Base-by-base conservation (phyloP, 2,113 vertebrate genomes). In the Nymphicus hollandicus region DNA sequence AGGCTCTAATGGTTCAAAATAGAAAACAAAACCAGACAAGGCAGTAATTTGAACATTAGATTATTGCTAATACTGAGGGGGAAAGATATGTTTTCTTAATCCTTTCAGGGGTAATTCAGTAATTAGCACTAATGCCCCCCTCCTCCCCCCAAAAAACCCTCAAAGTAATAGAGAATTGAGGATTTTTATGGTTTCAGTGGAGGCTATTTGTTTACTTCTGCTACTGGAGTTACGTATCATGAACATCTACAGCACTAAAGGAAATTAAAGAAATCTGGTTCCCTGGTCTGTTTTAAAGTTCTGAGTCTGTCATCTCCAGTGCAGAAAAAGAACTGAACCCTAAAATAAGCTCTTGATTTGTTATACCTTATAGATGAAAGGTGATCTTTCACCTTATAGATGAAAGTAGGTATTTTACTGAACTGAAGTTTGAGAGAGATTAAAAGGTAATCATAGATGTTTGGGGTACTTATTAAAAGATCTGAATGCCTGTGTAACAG, bases 71-170 rank as follows among this genome's bases (percentile, higher is more conserved):
- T 35, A 24, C 56, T 35, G 56, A 35, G 23, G 17, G 9, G 19
- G 10, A 60, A 64, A 58, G 8, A 35, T 73, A 29, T 53, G 52
- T 61, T 81, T 65, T 78, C 29, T 46, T 49, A 70, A 46, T 18
- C 24, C 7, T 81, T 49, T 41, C 43, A 63, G 13, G 63, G 33
- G 9, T 53, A 84, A n/a, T 37, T 85, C 52, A 66, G 22, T 37
- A 64, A 64, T 64, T 68, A 56, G 6, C 24, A 44, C 24, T 65
- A 35, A 17, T 13, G 35, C 5, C 5, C 7, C 3, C 4, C 4
- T 7, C 15, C 5, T 9, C 12, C 9, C 17, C 5, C 9, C 2
- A 11, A 41, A 37, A 49, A n/a, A 3, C 1, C 9, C 22, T 71
- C 53, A 33, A 66, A 16, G 16, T 28, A 20, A 35, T n/a, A 63